These are phyloP conservation scores for Tigriopus japonicus DNA, from an alignment of 1,140 invertebrate species.

Conservation along the genomic window DNA sequence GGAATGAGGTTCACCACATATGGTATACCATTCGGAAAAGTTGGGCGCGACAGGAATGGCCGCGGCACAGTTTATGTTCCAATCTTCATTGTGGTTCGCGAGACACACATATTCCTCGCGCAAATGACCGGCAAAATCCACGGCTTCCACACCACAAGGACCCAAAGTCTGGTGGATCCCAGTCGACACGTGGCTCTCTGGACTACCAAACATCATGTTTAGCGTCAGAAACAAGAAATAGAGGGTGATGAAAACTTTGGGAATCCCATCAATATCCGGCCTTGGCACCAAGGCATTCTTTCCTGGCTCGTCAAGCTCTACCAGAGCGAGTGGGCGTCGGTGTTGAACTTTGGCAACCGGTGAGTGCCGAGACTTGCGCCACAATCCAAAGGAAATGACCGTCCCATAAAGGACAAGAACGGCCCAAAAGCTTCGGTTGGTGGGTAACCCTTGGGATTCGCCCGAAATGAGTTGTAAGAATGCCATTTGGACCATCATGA, in stretches of 20 bases:
- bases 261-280: background rate
- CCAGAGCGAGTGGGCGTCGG: too few relatives aligned
- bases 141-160: background rate
- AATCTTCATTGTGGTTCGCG: too few relatives aligned
- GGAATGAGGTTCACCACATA: too few relatives aligned
- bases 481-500: conserved; percentile 1
- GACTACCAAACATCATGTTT: background rate
- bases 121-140: background rate
- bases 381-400: too few relatives aligned
- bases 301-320: too few relatives aligned
- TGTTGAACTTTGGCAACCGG: too few relatives aligned
- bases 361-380: too few relatives aligned
- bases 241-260: background rate
- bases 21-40: too few relatives aligned
- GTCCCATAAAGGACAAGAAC: background rate
- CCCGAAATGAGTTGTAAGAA: background rate
- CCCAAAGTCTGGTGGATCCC: background rate
- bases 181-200: background rate
- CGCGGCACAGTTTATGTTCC: too few relatives aligned
- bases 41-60: too few relatives aligned
- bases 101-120: too few relatives aligned
- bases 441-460: background rate
- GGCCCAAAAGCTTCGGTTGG: background rate
- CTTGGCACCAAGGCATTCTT: background rate
- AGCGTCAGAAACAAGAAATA: background rate